A percentile compares a stretch with the other conserved stretches of the same genome.
phyloP scores from a whole-genome alignment of 2,888 invertebrate species.

The Heliconius erato region DNA sequence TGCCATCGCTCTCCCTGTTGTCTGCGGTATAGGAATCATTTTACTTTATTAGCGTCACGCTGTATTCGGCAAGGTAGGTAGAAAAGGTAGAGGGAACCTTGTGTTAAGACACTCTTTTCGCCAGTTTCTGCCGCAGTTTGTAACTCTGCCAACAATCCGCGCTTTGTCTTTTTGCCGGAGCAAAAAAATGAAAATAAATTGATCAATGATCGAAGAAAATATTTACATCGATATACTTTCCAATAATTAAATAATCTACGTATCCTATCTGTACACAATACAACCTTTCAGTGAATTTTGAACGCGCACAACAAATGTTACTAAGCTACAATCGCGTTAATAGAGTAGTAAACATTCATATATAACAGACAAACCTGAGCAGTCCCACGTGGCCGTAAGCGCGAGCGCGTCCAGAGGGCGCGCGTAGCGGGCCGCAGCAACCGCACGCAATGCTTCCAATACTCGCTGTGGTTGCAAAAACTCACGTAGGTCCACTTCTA shows the following conservation, averaged over 20 bases:
- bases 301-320: background rate
- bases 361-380: constrained; percentile 16
- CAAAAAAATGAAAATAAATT: background rate
- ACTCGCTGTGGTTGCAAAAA: constrained; percentile 68
- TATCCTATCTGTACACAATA: too few relatives aligned
- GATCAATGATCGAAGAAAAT: background rate
- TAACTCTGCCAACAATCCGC: background rate
- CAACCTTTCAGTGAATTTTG: too few relatives aligned
- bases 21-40: background rate
- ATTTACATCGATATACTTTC: too few relatives aligned
- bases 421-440: constrained; percentile 59
- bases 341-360: background rate
- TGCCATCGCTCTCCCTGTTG: constrained; percentile 37
- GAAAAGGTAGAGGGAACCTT: background rate
- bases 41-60: background rate
- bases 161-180: background rate
- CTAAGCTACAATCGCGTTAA: background rate
- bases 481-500: constrained; percentile 74
- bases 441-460: constrained; percentile 69
- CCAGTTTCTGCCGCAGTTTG: background rate
- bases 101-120: background rate
- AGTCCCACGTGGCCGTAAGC: constrained; percentile 63
- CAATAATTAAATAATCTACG: too few relatives aligned
- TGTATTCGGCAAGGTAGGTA: too few relatives aligned
- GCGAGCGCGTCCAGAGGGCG: constrained; percentile 58